These are phyloP conservation scores for Leptinotarsa juncta DNA, from an alignment of 2,888 invertebrate species.

Conservation along the genomic window DNA sequence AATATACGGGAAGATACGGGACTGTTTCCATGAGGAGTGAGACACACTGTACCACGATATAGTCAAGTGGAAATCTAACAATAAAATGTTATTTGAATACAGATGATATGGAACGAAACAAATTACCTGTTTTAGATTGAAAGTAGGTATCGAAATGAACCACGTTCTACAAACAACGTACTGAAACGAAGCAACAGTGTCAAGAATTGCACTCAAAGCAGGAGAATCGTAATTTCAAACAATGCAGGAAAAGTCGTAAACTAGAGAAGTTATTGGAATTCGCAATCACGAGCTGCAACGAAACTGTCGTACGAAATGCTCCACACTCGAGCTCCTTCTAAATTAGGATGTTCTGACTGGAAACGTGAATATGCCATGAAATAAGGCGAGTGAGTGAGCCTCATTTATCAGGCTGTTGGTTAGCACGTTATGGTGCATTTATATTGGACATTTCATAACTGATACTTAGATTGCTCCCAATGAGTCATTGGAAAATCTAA, in stretches of 20 bases:
- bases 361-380: slow-evolving; percentile 25
- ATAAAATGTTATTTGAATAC: too few relatives aligned
- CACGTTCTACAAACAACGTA: not conserved
- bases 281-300: slow-evolving; percentile 21
- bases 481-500: not conserved
- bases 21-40: too few relatives aligned
- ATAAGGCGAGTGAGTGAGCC: slow-evolving; percentile 26
- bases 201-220: not conserved
- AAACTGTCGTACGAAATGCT: slow-evolving; percentile 20
- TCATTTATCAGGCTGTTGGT: slow-evolving; percentile 27
- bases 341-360: slow-evolving; percentile 25
- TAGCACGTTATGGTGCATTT: slow-evolving; percentile 18
- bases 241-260: slow-evolving; percentile 29
- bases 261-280: slow-evolving; percentile 27
- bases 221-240: slow-evolving; percentile 22
- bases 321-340: slow-evolving; percentile 21
- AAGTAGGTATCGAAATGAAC: not conserved
- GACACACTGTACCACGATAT: too few relatives aligned
- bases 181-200: slow-evolving; percentile 1
- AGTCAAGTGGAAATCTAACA: too few relatives aligned
- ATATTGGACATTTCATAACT: slow-evolving; percentile 23
- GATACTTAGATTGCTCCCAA: not conserved
- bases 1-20: too few relatives aligned
- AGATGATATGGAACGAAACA: not conserved
- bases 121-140: not conserved